A percentile compares a stretch with the other conserved stretches of the same genome.
Evolutionary conservation across 2,797 vertebrate species (phyloP).

Genomic region (Sorex maritimensis): DNA sequence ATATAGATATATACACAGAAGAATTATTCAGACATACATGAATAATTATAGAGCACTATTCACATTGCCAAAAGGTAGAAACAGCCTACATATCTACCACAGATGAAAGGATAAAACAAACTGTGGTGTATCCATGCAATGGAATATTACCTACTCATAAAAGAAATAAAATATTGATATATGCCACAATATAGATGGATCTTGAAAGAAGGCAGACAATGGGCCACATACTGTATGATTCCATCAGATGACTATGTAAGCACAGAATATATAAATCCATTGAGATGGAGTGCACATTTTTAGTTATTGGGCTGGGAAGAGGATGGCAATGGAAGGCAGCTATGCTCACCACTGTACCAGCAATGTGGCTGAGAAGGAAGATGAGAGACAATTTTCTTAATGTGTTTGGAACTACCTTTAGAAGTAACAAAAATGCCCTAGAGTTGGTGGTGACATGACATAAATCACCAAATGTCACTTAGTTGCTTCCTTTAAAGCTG

Average conservation of each 20-base stretch:
- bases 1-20: background rate
- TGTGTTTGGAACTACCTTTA: background rate
- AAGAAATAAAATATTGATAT: background rate
- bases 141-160: background rate
- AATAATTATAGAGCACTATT: background rate
- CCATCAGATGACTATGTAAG: background rate
- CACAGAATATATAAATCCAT: background rate
- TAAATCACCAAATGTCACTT: background rate
- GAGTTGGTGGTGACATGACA: background rate
- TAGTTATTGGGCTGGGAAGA: background rate
- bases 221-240: background rate
- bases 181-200: background rate
- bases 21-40: background rate
- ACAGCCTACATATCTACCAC: background rate
- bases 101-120: background rate
- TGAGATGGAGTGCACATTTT: background rate
- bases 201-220: background rate
- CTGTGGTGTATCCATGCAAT: background rate
- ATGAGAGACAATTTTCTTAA: background rate
- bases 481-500: slow-evolving; percentile 2
- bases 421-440: background rate
- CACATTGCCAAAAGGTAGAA: background rate
- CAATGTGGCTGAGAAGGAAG: too few relatives aligned
- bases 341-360: too few relatives aligned
- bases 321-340: too few relatives aligned